phyloP scores from a whole-genome alignment of 2,888 invertebrate species.

The Mactromeris polynyma region DNA sequence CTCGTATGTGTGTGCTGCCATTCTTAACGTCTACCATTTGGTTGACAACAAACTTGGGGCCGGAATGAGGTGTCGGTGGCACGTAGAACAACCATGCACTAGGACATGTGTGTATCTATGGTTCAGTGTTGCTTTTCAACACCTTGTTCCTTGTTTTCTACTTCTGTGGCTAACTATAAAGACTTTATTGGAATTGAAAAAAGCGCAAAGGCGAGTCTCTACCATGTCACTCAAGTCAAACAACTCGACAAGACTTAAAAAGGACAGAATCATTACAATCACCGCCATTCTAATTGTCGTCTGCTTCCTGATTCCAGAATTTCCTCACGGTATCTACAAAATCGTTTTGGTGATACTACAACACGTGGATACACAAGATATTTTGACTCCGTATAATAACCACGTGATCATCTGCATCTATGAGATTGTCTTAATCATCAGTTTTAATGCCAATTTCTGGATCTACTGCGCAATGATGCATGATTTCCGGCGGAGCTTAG shows the following conservation, averaged over 20 bases:
- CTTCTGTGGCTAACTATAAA: slow-evolving; percentile 44
- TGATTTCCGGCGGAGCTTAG: slow-evolving; percentile 48
- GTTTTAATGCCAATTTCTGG: slow-evolving; percentile 64
- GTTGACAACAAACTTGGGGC: slow-evolving; percentile 37
- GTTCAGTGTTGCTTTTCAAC: slow-evolving; percentile 53
- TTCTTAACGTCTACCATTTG: slow-evolving; percentile 65
- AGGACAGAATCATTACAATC: slow-evolving; percentile 63
- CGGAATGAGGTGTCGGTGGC: slow-evolving; percentile 47
- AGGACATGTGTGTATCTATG: slow-evolving; percentile 63
- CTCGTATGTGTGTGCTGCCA: slow-evolving; percentile 56
- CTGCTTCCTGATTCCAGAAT: slow-evolving; percentile 59
- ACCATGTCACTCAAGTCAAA: slow-evolving; percentile 25
- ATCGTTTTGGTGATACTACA: slow-evolving; percentile 29
- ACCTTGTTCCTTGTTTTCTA: slow-evolving; percentile 50
- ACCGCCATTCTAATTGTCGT: slow-evolving; percentile 57
- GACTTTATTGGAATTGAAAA: slow-evolving; percentile 49
- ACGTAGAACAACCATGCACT: slow-evolving; percentile 46
- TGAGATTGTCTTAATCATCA: slow-evolving; percentile 48
- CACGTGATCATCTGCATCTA: slow-evolving; percentile 49
- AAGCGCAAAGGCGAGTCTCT: slow-evolving; percentile 42
- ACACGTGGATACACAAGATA: neutral
- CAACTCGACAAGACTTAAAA: slow-evolving; percentile 22
- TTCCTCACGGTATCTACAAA: slow-evolving; percentile 59
- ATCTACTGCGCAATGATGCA: slow-evolving; percentile 67
- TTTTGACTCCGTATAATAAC: neutral